These are phyloP conservation scores for Phainopepla nitens DNA, from an alignment of 2,113 vertebrate genomes.

Conservation along the genomic window DNA sequence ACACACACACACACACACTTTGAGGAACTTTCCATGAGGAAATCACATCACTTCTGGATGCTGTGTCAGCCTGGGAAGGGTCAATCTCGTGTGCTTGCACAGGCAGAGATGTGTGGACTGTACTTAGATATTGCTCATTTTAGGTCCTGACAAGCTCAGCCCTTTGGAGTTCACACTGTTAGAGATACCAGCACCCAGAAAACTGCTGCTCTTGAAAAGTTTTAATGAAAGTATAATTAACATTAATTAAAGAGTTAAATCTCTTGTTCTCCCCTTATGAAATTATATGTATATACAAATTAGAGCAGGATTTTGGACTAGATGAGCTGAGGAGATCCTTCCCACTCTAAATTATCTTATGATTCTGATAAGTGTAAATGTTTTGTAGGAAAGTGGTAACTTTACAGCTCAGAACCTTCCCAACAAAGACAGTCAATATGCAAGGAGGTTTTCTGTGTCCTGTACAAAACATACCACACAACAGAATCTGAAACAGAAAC, in stretches of 20 bases:
- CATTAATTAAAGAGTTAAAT: not conserved
- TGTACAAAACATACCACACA: constrained; percentile 23
- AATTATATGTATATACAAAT: not conserved
- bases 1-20: not conserved
- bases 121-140: not conserved
- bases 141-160: not conserved
- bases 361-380: not conserved
- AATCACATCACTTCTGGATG: not conserved
- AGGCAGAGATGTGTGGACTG: not conserved
- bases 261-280: not conserved
- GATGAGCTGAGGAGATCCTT: not conserved
- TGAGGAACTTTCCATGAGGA: not conserved
- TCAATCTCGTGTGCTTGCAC: not conserved
- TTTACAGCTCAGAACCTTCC: not conserved
- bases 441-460: not conserved
- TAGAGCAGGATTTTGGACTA: not conserved
- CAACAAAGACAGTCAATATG: not conserved
- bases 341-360: not conserved
- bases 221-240: constrained; percentile 20
- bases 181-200: not conserved
- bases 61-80: not conserved
- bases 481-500: constrained; percentile 3
- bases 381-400: not conserved
- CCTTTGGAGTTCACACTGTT: not conserved
- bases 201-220: constrained; percentile 24